Evolutionary conservation across 2,113 vertebrate species (phyloP).

Genomic region (Salvelinus sp.): DNA sequence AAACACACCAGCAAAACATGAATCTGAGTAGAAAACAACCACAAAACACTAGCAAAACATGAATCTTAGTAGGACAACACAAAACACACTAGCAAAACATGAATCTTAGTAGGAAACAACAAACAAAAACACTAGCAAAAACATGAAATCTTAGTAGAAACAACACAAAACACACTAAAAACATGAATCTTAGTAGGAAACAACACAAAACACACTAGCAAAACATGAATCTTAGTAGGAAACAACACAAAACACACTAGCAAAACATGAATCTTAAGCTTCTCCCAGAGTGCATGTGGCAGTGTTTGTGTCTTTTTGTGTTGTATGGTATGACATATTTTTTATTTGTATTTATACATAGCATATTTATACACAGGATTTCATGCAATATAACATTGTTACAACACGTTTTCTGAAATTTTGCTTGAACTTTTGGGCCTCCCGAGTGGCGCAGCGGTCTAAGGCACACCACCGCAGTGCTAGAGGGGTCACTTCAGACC

Average conservation of each 20-base stretch:
- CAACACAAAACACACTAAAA: no score
- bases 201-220: conserved; percentile 1
- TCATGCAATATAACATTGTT: conserved; percentile 12
- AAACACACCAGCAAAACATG: conserved; percentile 1
- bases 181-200: background rate
- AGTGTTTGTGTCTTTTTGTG: conserved; percentile 54
- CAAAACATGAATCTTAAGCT: conserved; percentile 3
- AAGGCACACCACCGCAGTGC: no score
- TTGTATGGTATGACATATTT: conserved; percentile 46
- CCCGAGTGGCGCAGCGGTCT: no score
- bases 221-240: conserved; percentile 32
- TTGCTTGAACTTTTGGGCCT: conserved; percentile 8
- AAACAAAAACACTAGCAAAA: conserved; percentile 2
- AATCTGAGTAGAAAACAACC: conserved; percentile 32
- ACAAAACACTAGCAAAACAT: conserved; percentile 4
- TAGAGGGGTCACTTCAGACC: no score
- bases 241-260: conserved; percentile 5
- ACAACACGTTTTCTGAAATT: conserved; percentile 2
- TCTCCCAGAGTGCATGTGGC: conserved; percentile 45
- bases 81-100: conserved; percentile 1
- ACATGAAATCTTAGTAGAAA: background rate
- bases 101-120: conserved; percentile 31
- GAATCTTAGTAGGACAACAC: conserved; percentile 12
- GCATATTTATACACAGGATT: conserved; percentile 26
- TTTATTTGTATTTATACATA: conserved; percentile 51